phyloP scores from a whole-genome alignment of 2,888 invertebrate genomes.

The Mesorhabditis sp. region DNA sequence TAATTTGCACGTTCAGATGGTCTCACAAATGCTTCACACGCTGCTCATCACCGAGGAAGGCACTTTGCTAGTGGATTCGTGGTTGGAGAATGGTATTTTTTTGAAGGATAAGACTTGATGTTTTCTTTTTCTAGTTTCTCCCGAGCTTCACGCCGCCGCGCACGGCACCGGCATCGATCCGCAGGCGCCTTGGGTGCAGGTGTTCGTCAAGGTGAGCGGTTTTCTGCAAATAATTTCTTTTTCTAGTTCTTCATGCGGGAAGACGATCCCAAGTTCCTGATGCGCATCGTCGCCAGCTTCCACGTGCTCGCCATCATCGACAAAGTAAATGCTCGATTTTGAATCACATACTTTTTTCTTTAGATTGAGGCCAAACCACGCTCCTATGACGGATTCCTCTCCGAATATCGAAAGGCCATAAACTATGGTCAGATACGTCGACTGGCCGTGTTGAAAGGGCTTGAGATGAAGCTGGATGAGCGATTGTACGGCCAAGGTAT shows the following conservation, averaged over 20 bases:
- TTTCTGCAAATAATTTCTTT: background rate
- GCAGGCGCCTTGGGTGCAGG: background rate
- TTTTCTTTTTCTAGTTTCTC: too few species aligned
- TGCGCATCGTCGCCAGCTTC: background rate
- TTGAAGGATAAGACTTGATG: too few species aligned
- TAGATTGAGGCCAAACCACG: background rate
- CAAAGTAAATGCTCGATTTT: too few species aligned
- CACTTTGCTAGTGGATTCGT: background rate
- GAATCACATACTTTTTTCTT: too few species aligned
- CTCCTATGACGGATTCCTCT: background rate
- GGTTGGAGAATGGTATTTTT: background rate
- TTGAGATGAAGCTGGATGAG: background rate
- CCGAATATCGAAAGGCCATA: background rate
- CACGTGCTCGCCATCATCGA: background rate
- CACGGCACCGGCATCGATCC: background rate
- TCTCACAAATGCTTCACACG: background rate
- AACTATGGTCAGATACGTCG: too few species aligned
- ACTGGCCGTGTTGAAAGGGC: background rate
- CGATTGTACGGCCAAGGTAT: background rate
- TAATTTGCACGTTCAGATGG: background rate
- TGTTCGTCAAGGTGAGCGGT: background rate
- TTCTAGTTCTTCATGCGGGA: slow-evolving; percentile 6
- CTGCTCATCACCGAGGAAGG: background rate
- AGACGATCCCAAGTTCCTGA: background rate
- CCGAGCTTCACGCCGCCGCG: background rate